These are phyloP conservation scores for Phymorhynchus buccinoides DNA, from an alignment of 1,140 invertebrate species.

Conservation along the genomic window DNA sequence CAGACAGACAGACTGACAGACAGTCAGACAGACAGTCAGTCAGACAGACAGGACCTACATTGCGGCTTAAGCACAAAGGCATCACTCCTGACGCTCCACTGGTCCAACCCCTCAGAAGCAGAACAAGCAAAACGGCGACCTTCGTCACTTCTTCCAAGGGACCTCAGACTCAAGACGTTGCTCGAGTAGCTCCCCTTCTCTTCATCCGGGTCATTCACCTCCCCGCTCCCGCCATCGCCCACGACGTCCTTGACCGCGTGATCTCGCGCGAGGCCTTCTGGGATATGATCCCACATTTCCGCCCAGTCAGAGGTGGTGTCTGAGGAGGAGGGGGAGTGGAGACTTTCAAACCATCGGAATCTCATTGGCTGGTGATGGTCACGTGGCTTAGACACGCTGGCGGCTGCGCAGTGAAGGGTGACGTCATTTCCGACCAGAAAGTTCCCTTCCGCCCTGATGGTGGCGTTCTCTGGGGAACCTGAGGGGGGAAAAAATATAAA, in stretches of 20 bases:
- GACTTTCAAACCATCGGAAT: slow-evolving; percentile 20
- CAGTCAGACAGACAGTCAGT: too few relatives aligned
- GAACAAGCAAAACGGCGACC: slow-evolving; percentile 7
- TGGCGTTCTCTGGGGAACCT: slow-evolving; percentile 5
- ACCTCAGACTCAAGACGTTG: background rate
- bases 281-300: background rate
- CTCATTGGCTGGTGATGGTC: slow-evolving; percentile 20
- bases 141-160: background rate
- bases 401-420: slow-evolving; percentile 48
- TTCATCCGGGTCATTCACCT: background rate
- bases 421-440: slow-evolving; percentile 46
- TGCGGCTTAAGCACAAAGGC: background rate
- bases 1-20: too few relatives aligned
- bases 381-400: slow-evolving; percentile 39
- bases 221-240: background rate
- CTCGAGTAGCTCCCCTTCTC: background rate
- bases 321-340: background rate
- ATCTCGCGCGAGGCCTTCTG: background rate
- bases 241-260: background rate
- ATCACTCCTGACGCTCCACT: background rate
- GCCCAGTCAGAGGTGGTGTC: background rate
- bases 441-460: slow-evolving; percentile 41
- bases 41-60: background rate
- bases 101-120: background rate
- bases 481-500: background rate